Base-by-base conservation (phyloP, 2,888 invertebrate genomes). In the Reticulitermes lucifugus region DNA sequence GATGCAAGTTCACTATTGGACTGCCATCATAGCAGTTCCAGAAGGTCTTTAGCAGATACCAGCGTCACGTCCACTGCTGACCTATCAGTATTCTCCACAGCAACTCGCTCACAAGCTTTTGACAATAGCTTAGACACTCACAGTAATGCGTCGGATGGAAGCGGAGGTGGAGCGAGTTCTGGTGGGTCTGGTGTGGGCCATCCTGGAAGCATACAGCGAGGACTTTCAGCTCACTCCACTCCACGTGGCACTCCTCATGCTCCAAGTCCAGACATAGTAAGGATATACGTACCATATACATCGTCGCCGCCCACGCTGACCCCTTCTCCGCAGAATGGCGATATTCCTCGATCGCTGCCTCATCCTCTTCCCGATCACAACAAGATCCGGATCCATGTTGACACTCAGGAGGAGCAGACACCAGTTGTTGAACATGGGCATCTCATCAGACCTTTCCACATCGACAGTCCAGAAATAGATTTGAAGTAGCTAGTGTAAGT, bases 11-110 rank as follows among this genome's bases (percentile, higher is more conserved):
- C 96, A 55, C 92, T 94, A 86, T 90, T 95, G 84, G 93, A 92
- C 86, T 91, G 91, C 86, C 91, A 91, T 73, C 93, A 93, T 86
- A 92, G 93, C 86, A 95, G 96, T 46, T 96, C 96, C 29, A 93
- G 96, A 85, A 94, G 96, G 84, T 96, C 96, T 83, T 92, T 96
- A 86, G 96, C 96, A 29, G 96, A 96, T 90, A 96, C 96, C 41
- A 96, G 96, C 88, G 95, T 96, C 83, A 96, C 96, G 55, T 96
- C 96, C 83, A 96, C 96, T 0, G 96, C 96, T 0, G 96, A 96
- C 90, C 92, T 96, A 86, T 96, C 96, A 88, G 95, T 96, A 87
- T 95, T 96, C 91, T 90, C 90, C 10, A 93, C 93, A 86, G 94
- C 94, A 89, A 95, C 95, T 21, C 92, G 95, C 84, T 95, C 95